Evolutionary conservation across 2,797 vertebrate species (phyloP), one percentile per base, ranked within the genome.

Genomic region (Corythornis leucogaster): DNA sequence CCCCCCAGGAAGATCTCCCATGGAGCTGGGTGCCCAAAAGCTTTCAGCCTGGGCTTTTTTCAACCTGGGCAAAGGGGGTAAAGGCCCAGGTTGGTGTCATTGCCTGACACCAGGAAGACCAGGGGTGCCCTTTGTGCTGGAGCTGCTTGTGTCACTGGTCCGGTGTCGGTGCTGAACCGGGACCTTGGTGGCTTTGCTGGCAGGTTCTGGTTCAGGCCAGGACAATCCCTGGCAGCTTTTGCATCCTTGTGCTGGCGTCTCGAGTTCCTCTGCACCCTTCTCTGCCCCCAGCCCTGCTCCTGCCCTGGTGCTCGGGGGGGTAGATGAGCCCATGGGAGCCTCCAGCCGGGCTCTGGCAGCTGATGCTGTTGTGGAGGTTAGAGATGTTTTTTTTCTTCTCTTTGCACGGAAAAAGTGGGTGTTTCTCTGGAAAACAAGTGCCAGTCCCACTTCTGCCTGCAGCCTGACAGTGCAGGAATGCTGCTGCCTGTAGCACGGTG

Each of bases 261-360:
- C 73, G 51, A 31, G 28, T 48, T 48, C 59, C 46, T 80, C 30
- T 10, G 8, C 31, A 6, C 26, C 45, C 42, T 31, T 12, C 26
- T 11, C 31, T 9, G 5, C n/a, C 20, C 38, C 35, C 8, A 2
- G 8, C 35, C 38, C 45, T 26, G 31, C 22, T 62, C 33, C 12
- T 25, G 30, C 28, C 2, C 0, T 0, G 0, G 38, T 35, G 33
- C 54, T n/a, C 4, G 2, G 64, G 69, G 3, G 69, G 3, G 15
- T 1, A 7, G 51, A 9, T 17, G 62, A 31, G 35, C 45, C 58
- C 2, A 0, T 5, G 8, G 25, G 35, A 30, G 35, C 40, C 33
- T 0, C 14, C 2, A 1, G n/a, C 55, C 17, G 5, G 53, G 48
- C 10, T 2, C 46, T 8, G 26, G 46, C 15, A 28, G 24, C 46